These are phyloP conservation scores for Dascyllus trimaculatus DNA, from an alignment of 2,113 vertebrate genomes.

Conservation along the genomic window DNA sequence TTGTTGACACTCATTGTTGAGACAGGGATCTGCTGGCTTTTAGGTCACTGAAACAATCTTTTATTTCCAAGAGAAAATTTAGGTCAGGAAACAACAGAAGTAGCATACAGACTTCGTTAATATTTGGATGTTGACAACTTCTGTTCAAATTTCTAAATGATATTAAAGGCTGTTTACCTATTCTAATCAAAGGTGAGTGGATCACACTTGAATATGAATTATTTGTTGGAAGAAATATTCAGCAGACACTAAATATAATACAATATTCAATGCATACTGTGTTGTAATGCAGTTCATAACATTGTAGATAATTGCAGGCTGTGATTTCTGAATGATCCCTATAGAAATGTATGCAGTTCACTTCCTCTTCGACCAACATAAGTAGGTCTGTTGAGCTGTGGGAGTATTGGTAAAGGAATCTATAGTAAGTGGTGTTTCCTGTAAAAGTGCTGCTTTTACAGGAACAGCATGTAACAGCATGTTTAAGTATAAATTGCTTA, in stretches of 20 bases:
- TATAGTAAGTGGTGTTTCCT: constrained; percentile 44
- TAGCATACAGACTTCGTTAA: too few species aligned
- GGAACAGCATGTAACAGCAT: constrained; percentile 64
- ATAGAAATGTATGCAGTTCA: neutral
- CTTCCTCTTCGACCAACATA: neutral
- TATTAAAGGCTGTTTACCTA: neutral
- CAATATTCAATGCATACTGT: too few species aligned
- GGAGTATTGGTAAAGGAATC: constrained; percentile 21
- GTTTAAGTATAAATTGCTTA: constrained; percentile 67
- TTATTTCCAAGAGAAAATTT: too few species aligned
- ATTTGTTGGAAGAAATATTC: neutral
- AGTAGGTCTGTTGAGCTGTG: neutral
- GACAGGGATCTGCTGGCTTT: neutral
- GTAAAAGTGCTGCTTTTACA: constrained; percentile 61
- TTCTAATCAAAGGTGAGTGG: too few species aligned
- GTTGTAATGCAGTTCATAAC: neutral
- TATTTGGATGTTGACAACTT: neutral
- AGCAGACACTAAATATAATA: too few species aligned
- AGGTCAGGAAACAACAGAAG: too few species aligned
- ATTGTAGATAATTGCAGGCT: constrained; percentile 4
- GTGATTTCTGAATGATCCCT: neutral
- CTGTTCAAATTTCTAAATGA: neutral
- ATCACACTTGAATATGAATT: neutral
- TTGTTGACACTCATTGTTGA: neutral
- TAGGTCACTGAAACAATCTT: neutral